Evolutionary conservation across 2,797 vertebrate genomes (phyloP).

Genomic region (Sebastes steindachneri): DNA sequence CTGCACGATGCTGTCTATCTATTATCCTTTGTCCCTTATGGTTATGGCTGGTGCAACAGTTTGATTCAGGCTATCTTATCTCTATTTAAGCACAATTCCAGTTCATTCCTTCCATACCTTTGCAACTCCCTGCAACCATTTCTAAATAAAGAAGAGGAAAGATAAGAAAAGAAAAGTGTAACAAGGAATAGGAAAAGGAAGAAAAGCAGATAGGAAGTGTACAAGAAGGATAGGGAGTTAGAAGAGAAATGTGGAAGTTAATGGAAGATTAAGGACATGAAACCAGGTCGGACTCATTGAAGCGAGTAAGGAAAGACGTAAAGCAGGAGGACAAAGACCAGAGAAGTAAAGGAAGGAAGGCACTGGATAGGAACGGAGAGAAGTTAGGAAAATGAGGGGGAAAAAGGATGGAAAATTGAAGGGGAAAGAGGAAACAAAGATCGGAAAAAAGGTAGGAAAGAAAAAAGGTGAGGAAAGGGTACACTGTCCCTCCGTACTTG

Average conservation of each 20-base stretch:
- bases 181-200: not conserved
- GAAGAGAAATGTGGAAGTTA: not conserved
- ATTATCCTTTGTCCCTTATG: not conserved
- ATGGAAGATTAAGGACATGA: not conserved
- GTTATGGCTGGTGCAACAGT: not conserved
- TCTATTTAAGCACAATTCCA: slow-evolving; percentile 1
- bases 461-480: not conserved
- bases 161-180: not conserved
- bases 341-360: not conserved
- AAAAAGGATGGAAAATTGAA: not conserved
- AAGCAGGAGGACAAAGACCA: not conserved
- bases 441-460: not conserved
- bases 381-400: not conserved
- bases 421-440: not conserved
- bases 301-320: not conserved
- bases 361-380: not conserved
- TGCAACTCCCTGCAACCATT: not conserved
- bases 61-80: not conserved
- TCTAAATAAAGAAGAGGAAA: not conserved
- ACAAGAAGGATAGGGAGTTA: not conserved
- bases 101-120: not conserved
- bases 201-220: not conserved
- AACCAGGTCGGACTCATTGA: not conserved
- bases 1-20: not conserved
- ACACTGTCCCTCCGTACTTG: slow-evolving; percentile 1